Conservation (phyloP, 2,797 vertebrate species). For the Phyllotis vaccarum region DNA sequence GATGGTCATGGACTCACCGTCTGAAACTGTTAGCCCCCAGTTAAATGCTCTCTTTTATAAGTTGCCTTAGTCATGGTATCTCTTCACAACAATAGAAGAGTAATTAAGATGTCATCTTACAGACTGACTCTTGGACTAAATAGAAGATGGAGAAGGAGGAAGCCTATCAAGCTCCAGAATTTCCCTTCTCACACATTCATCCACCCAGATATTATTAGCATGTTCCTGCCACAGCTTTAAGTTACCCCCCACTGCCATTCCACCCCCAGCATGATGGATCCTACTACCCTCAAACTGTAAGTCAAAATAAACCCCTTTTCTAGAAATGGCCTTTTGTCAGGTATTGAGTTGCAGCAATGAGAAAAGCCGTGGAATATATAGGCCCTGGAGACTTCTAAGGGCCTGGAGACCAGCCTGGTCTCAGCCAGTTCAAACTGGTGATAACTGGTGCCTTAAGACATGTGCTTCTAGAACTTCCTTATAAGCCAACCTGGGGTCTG, state of each 20-base stretch:
- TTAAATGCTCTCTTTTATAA: neutral
- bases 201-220: neutral
- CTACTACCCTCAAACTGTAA: neutral
- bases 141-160: neutral
- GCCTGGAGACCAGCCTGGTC: too few species aligned
- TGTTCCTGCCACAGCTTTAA: neutral
- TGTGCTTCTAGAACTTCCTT: too few species aligned
- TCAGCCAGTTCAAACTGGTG: too few species aligned
- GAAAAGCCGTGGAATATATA: too few species aligned
- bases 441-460: too few species aligned
- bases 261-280: neutral
- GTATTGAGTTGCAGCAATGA: neutral
- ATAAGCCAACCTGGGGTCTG: too few species aligned
- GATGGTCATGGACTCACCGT: neutral
- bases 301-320: neutral
- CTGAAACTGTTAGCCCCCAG: neutral
- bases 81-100: neutral
- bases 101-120: neutral
- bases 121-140: neutral
- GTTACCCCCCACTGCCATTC: neutral
- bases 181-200: neutral
- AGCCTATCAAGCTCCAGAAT: neutral
- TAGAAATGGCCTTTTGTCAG: neutral
- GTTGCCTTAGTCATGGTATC: neutral
- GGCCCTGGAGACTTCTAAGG: too few species aligned